Evolutionary conservation across 2,888 invertebrate species (phyloP).

Genomic region (Tinea semifulvella): DNA sequence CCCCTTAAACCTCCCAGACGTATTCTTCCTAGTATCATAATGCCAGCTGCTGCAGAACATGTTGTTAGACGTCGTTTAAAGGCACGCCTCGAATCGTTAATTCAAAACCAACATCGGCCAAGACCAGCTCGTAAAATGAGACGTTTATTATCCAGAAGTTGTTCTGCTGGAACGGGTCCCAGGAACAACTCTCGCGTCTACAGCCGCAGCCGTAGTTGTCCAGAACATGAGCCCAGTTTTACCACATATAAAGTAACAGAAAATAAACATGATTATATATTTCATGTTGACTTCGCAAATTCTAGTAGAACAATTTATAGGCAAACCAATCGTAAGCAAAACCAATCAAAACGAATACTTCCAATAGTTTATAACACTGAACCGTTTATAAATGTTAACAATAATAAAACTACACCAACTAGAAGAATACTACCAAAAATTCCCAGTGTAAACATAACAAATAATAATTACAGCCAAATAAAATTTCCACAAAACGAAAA

Average conservation of each 20-base stretch:
- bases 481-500: conserved; percentile 7
- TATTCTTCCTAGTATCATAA: conserved; percentile 33
- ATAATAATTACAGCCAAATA: background rate
- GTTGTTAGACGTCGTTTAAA: conserved; percentile 31
- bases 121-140: conserved; percentile 27
- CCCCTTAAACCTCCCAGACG: conserved; percentile 25
- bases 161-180: conserved; percentile 27
- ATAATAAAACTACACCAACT: background rate
- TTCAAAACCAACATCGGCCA: conserved; percentile 25
- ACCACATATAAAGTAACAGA: conserved; percentile 42
- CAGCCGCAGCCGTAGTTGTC: conserved; percentile 39
- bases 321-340: background rate
- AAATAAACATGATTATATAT: conserved; percentile 34
- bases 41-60: conserved; percentile 33
- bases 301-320: background rate
- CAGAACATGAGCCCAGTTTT: conserved; percentile 33
- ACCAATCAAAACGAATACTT: background rate
- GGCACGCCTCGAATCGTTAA: conserved; percentile 22
- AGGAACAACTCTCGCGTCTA: background rate
- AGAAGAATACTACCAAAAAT: background rate
- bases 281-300: conserved; percentile 29
- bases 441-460: background rate
- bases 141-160: conserved; percentile 37
- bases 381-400: conserved; percentile 5
- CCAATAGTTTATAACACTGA: conserved; percentile 1